Percentiles rank a stretch among this genome's conserved stretches.
Conservation (phyloP, 2,113 vertebrate genomes). For the Xiphophorus hellerii region DNA sequence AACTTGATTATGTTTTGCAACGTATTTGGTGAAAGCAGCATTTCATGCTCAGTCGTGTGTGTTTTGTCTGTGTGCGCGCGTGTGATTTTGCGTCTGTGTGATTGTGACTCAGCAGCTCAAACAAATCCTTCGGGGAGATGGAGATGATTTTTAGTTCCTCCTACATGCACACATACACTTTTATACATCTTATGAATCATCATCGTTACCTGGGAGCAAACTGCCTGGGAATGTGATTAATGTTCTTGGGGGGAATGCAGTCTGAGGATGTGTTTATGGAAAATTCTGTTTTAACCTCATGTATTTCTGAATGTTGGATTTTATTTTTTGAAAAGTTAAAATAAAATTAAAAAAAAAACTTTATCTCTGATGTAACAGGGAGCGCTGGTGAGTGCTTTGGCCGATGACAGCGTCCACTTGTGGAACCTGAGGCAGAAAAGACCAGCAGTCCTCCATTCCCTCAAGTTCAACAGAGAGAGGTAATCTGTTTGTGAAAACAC, state of each 20-base stretch:
- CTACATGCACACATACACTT: constrained; percentile 49
- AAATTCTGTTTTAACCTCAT: neutral
- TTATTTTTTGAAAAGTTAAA: neutral
- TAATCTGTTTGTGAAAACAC: constrained; percentile 61
- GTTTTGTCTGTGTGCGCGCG: constrained; percentile 17
- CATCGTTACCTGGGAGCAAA: constrained; percentile 58
- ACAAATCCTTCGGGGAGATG: constrained; percentile 45
- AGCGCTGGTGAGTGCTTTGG: constrained; percentile 98
- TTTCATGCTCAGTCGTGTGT: constrained; percentile 30
- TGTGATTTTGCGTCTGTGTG: constrained; percentile 36
- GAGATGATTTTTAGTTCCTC: constrained; percentile 64
- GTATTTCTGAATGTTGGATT: neutral
- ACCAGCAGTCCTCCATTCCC: constrained; percentile 96
- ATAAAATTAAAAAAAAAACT: neutral
- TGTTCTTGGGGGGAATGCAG: constrained; percentile 10
- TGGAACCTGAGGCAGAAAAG: constrained; percentile 99
- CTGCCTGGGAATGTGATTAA: constrained; percentile 50
- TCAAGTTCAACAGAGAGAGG: constrained; percentile 98
- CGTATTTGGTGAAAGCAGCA: constrained; percentile 10
- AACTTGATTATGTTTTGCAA: constrained; percentile 20
- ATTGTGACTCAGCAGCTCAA: constrained; percentile 68
- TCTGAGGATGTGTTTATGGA: neutral
- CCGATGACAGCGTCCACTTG: constrained; percentile 96
- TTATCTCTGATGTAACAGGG: constrained; percentile 78
- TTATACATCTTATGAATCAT: constrained; percentile 68